Evolutionary conservation across 2,888 invertebrate species (phyloP).

Genomic region (Leucozona laternaria): DNA sequence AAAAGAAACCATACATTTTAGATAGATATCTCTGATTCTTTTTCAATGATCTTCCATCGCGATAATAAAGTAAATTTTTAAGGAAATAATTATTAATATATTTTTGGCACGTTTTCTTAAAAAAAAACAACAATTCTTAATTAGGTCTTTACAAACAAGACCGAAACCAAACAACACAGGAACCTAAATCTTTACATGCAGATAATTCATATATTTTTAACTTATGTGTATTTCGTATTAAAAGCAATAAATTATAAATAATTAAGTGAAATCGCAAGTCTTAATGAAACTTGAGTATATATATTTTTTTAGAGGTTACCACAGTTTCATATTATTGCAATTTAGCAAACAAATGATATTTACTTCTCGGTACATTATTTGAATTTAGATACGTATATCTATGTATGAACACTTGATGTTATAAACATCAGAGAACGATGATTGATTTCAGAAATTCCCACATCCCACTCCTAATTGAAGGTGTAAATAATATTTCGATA

Average conservation of each 20-base stretch:
- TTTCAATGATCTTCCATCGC: too few relatives aligned
- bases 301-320: neutral
- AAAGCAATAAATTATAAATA: constrained; percentile 11
- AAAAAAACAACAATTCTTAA: neutral
- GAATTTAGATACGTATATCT: constrained; percentile 11
- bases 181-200: too few relatives aligned
- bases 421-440: constrained; percentile 13
- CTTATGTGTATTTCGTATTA: neutral
- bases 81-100: too few relatives aligned
- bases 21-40: too few relatives aligned
- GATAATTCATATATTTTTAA: neutral
- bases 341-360: constrained; percentile 25
- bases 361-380: constrained; percentile 1
- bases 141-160: neutral
- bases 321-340: neutral
- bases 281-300: constrained; percentile 12
- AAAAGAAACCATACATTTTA: too few relatives aligned
- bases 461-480: constrained; percentile 50
- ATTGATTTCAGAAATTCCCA: constrained; percentile 31
- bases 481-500: constrained; percentile 33
- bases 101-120: neutral
- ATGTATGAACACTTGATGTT: constrained; percentile 46
- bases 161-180: neutral
- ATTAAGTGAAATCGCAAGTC: constrained; percentile 3
- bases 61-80: too few relatives aligned